Base-by-base conservation (phyloP, 1,140 invertebrate species). In the Pseudomyrmex concolor region DNA sequence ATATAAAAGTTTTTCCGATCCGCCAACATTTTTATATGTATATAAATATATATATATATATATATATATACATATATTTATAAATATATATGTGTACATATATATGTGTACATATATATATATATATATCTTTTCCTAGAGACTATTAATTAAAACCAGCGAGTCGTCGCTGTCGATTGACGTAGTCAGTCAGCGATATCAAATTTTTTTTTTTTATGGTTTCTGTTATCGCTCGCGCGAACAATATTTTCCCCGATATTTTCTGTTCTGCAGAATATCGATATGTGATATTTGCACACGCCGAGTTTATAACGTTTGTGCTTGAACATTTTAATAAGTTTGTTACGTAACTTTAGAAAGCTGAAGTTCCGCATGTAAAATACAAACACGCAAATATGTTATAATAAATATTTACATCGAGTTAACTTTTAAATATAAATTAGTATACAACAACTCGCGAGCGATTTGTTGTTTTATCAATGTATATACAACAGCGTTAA, bases 71-170 rank as follows among this genome's bases (percentile, higher is more conserved):
- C n/a, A n/a, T n/a, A n/a, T n/a, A n/a, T n/a, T n/a, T n/a, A n/a
- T n/a, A 5, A 34, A 34, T 1, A 34, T 34, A 34, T 34, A 34
- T 25, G 3, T 34, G 1, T 34, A 1, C 0, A 7, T 34, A 34
- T 34, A 34, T 34, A 34, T 34, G 5, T 34, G 5, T 34, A 34
- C 34, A 34, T 34, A 34, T 34, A 34, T 34, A 34, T 34, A 34
- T 34, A 34, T 48, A 43, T 55, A 45, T 57, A 67, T 64, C 19
- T 45, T 57, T 17, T 15, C 45, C 48, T 4, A n/a, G 19, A 17
- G 19, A 15, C 15, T 78, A 68, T 68, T 68, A 78, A 78, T 78
- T 78, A 78, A 78, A 78, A 78, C 34, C 34, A 17, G 34, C 43
- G 54, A 70, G 0, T 78, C 51, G 22, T n/a, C 10, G 51, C 10